A percentile compares a stretch with the other conserved stretches of the same genome.
Conservation (phyloP, 2,113 vertebrate species). For the Sigmodon hispidus region DNA sequence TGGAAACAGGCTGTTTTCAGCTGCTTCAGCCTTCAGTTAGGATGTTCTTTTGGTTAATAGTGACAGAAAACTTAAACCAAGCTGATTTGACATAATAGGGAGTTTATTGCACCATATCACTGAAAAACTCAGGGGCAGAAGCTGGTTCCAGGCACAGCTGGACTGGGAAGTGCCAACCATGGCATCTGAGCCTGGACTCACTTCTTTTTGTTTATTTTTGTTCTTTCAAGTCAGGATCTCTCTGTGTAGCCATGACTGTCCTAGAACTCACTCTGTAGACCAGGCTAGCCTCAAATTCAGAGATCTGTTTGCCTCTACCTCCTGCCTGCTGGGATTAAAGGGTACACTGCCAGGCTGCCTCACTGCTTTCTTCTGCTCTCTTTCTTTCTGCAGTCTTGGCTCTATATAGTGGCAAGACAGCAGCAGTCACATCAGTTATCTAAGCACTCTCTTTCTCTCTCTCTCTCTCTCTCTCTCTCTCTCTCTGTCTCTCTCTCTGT, state of each 20-base stretch:
- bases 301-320: not conserved
- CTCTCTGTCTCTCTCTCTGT: too few relatives aligned
- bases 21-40: not conserved
- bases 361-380: not conserved
- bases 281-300: not conserved
- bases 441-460: not conserved
- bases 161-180: not conserved
- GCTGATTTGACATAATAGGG: not conserved
- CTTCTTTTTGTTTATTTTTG: not conserved
- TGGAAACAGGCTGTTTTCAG: not conserved
- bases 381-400: not conserved
- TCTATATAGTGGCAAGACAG: not conserved
- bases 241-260: not conserved
- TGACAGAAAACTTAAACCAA: conserved; percentile 17
- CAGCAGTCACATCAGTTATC: not conserved
- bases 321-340: not conserved
- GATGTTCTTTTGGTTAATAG: not conserved
- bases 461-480: too few relatives aligned
- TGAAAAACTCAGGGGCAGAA: not conserved
- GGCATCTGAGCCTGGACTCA: not conserved
- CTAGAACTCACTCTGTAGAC: not conserved
- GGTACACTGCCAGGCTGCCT: not conserved
- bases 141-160: not conserved
- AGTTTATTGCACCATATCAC: not conserved
- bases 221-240: not conserved